A percentile compares a stretch with the other conserved stretches of the same genome.
These are phyloP conservation scores for Crotalus horridus DNA, from an alignment of 2,113 vertebrate species.

Conservation along the genomic window DNA sequence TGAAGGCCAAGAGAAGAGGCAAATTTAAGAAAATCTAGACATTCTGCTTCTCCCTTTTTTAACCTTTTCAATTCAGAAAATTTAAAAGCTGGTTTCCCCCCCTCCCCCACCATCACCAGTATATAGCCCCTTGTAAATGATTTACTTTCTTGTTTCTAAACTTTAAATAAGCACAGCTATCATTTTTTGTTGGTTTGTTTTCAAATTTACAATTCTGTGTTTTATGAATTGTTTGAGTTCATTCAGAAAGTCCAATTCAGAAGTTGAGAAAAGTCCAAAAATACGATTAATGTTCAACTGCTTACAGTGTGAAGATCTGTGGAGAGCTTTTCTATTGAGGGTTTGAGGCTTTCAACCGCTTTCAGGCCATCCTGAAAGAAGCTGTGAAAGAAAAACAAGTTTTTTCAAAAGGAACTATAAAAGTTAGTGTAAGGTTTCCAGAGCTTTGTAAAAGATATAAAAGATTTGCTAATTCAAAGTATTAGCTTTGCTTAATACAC, in stretches of 20 bases:
- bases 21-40: not conserved
- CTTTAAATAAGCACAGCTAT: not conserved
- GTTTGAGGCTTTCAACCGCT: conserved; percentile 96
- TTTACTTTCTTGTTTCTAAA: not conserved
- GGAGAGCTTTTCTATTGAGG: conserved; percentile 93
- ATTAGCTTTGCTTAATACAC: not conserved
- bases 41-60: not conserved
- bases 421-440: not conserved
- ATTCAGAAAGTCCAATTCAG: not conserved
- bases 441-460: conserved; percentile 6
- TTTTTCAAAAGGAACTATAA: not conserved
- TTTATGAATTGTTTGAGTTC: not conserved
- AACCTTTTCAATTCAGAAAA: not conserved
- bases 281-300: not conserved
- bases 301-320: conserved; percentile 92
- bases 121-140: not conserved
- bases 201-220: not conserved
- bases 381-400: conserved; percentile 63
- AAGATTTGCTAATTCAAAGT: not conserved
- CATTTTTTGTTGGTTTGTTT: not conserved
- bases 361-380: conserved; percentile 99
- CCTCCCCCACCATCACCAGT: too few relatives aligned
- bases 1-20: not conserved
- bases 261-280: not conserved
- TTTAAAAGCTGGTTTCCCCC: not conserved